A percentile compares a stretch with the other conserved stretches of the same genome.
phyloP scores from a whole-genome alignment of 2,113 vertebrate species.

The Dryoscopus gambensis region DNA sequence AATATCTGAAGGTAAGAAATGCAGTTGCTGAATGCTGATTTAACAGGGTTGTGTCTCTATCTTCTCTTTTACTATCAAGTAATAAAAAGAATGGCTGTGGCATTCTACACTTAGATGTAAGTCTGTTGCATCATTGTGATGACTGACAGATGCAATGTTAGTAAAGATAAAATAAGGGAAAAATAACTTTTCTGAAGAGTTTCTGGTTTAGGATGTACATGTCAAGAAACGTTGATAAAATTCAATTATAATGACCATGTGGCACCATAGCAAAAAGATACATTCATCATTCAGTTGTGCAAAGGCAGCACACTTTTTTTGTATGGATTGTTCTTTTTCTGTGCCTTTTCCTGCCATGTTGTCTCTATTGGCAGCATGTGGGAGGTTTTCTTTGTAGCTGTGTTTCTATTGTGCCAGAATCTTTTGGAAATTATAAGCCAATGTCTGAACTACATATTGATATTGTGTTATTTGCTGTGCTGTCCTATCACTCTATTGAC shows the following conservation, averaged over 20 bases:
- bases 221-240: background rate
- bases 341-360: background rate
- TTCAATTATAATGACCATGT: background rate
- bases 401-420: background rate
- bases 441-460: background rate
- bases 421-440: background rate
- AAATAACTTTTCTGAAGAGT: background rate
- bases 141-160: background rate
- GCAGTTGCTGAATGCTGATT: background rate
- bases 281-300: background rate
- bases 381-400: background rate
- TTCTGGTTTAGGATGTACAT: background rate
- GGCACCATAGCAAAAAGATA: background rate
- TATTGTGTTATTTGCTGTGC: fast-evolving
- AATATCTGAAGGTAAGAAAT: background rate
- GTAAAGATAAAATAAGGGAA: background rate
- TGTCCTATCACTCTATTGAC: background rate
- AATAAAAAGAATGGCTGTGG: background rate
- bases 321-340: background rate
- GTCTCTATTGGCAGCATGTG: background rate
- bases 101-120: background rate
- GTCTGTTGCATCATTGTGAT: background rate
- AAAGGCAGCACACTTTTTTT: background rate
- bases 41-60: background rate
- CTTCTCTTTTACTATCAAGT: background rate